Evolutionary conservation across 2,797 vertebrate species (phyloP).

Genomic region (Gobio occitaniae): DNA sequence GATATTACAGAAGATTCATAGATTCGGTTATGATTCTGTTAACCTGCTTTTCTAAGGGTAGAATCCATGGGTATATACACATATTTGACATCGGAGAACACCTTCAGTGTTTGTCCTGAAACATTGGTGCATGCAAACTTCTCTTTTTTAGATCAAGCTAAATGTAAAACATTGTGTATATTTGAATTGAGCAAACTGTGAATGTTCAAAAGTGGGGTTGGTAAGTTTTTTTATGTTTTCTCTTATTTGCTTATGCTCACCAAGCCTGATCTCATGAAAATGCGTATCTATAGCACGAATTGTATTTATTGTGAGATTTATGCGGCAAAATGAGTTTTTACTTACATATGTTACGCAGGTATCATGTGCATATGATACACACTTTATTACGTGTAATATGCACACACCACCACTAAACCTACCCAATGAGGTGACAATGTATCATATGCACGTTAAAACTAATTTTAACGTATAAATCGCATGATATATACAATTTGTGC

Average conservation of each 20-base stretch:
- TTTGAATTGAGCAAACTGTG: not conserved
- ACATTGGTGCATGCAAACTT: not conserved
- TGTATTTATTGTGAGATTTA: too few species aligned
- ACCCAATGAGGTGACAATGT: too few species aligned
- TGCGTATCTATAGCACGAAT: too few species aligned
- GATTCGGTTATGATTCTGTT: not conserved
- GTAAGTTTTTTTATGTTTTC: not conserved
- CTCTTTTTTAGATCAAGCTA: not conserved
- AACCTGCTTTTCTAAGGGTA: not conserved
- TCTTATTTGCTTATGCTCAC: not conserved
- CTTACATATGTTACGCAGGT: too few species aligned
- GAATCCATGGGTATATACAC: not conserved
- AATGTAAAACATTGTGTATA: not conserved
- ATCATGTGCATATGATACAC: too few species aligned
- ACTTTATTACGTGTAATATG: too few species aligned
- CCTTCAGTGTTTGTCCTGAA: not conserved
- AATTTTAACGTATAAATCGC: too few species aligned
- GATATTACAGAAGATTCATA: conserved; percentile 1
- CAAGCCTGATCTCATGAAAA: too few species aligned
- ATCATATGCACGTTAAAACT: too few species aligned
- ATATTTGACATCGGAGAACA: not conserved
- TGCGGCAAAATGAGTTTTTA: too few species aligned
- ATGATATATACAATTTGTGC: too few species aligned
- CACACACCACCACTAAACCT: too few species aligned
- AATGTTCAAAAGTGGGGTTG: not conserved